A percentile compares a stretch with the other conserved stretches of the same genome.
Evolutionary conservation across 1,140 invertebrate genomes (phyloP).

Genomic region (Lasioglossum baleicum): DNA sequence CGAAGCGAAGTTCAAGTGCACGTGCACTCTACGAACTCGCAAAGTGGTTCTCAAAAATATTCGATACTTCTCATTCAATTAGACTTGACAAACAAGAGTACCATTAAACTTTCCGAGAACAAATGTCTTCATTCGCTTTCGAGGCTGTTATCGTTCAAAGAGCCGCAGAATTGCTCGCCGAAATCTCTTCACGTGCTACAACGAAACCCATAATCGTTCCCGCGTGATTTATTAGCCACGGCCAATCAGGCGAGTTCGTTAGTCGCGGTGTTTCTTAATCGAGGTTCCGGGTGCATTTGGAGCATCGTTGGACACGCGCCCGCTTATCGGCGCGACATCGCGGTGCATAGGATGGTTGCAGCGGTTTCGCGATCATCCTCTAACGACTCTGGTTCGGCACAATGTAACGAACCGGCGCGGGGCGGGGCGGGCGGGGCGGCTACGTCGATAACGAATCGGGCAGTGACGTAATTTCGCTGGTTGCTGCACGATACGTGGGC

Average conservation of each 20-base stretch:
- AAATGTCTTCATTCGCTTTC: no score
- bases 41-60: no score
- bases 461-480: constrained; percentile 19
- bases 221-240: neutral
- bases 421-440: no score
- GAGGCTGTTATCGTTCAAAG: neutral
- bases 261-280: constrained; percentile 8
- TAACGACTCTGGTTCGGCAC: neutral
- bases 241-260: neutral
- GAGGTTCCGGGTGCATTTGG: neutral
- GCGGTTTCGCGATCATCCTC: neutral
- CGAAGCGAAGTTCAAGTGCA: no score
- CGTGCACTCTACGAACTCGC: no score
- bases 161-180: neutral
- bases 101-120: no score
- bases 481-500: no score
- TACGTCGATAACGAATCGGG: constrained; percentile 22
- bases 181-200: no score
- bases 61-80: no score
- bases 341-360: no score
- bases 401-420: neutral
- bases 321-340: neutral
- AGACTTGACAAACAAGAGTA: no score
- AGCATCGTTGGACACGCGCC: constrained; percentile 10
- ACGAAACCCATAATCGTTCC: no score